phyloP scores from a whole-genome alignment of 1,140 invertebrate genomes.

The Leptestheria dahalacensis region DNA sequence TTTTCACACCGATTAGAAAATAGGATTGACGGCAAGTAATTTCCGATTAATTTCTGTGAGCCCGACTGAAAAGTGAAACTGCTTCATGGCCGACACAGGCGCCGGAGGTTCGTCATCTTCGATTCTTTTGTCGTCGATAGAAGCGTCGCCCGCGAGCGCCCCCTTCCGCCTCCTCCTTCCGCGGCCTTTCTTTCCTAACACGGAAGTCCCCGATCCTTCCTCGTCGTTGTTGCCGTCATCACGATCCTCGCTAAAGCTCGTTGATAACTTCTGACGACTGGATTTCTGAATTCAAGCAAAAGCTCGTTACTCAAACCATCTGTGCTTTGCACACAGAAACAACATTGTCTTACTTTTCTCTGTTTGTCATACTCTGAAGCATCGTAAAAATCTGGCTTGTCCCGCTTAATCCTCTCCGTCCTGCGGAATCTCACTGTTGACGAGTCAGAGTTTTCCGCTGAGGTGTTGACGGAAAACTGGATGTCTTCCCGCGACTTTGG shows the following conservation, averaged over 20 bases:
- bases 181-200: not conserved
- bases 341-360: constrained; percentile 33
- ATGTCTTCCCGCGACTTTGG: constrained; percentile 16
- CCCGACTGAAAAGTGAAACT: not conserved
- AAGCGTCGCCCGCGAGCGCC: not conserved
- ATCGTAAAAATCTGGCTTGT: constrained; percentile 70
- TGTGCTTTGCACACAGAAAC: not conserved
- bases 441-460: not conserved
- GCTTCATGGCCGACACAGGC: not conserved
- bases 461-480: constrained; percentile 17
- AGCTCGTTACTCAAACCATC: not conserved
- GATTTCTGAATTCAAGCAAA: not conserved
- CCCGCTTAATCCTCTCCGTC: constrained; percentile 54
- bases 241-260: constrained; percentile 5
- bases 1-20: constrained; percentile 8
- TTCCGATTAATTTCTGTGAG: constrained; percentile 8
- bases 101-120: constrained; percentile 8
- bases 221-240: not conserved
- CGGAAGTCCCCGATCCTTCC: not conserved
- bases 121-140: not conserved
- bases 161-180: constrained; percentile 5
- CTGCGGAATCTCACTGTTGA: constrained; percentile 32
- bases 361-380: constrained; percentile 57
- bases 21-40: constrained; percentile 7
- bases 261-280: not conserved